phyloP scores from a whole-genome alignment of 2,797 vertebrate genomes.

The Micrastur ruficollis region DNA sequence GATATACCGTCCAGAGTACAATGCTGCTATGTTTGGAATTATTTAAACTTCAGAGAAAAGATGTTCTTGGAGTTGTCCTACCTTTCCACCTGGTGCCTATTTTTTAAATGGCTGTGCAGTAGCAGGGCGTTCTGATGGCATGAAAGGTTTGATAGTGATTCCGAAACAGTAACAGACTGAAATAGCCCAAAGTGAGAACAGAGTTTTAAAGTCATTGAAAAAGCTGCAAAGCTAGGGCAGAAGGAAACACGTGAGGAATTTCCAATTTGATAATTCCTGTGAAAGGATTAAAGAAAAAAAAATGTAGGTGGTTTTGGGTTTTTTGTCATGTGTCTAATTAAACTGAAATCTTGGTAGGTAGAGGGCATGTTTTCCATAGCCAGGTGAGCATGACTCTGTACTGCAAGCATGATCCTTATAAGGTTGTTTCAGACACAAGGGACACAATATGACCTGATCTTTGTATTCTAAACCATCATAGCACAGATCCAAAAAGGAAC shows the following conservation, averaged over 20 bases:
- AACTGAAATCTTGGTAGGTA: background rate
- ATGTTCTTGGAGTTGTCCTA: background rate
- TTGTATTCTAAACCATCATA: background rate
- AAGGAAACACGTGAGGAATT: background rate
- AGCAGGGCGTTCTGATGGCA: background rate
- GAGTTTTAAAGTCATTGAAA: constrained; percentile 12
- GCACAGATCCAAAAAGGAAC: background rate
- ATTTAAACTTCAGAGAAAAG: background rate
- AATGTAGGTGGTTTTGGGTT: background rate
- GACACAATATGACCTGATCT: background rate
- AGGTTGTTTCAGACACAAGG: background rate
- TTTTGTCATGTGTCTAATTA: background rate
- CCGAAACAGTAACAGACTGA: constrained; percentile 42
- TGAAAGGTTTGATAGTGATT: background rate
- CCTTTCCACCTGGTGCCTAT: background rate
- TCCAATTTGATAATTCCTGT: background rate
- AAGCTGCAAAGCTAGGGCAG: background rate
- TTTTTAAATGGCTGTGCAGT: background rate
- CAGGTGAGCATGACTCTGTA: background rate
- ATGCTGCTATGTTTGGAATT: background rate
- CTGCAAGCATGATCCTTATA: background rate
- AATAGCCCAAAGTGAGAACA: constrained; percentile 29
- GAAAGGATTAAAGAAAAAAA: background rate
- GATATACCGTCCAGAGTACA: background rate
- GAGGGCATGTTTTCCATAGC: background rate